Evolutionary conservation across 2,888 invertebrate species (phyloP).

Genomic region (Synergus gifuensis): DNA sequence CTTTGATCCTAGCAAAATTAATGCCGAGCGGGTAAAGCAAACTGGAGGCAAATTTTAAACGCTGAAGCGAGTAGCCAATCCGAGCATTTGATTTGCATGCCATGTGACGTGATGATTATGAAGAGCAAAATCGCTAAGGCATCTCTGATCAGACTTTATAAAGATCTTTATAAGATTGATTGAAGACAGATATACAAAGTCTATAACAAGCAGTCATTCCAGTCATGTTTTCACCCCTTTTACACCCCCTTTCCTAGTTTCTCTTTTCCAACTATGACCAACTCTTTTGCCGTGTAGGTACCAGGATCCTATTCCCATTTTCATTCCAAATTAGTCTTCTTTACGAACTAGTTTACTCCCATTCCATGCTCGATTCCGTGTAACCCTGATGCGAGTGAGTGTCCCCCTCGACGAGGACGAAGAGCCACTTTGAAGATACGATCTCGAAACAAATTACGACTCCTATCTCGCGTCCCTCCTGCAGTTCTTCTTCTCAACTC

Average conservation of each 20-base stretch:
- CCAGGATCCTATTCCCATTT: constrained; percentile 54
- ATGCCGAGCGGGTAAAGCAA: constrained; percentile 26
- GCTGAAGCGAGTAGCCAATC: constrained; percentile 49
- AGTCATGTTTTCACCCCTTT: constrained; percentile 48
- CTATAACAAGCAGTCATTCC: neutral
- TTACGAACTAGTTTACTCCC: constrained; percentile 46
- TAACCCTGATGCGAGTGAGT: constrained; percentile 51
- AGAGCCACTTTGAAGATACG: constrained; percentile 75
- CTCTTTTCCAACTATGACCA: constrained; percentile 40
- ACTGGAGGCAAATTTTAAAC: constrained; percentile 44
- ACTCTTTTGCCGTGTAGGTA: constrained; percentile 21
- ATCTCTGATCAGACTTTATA: constrained; percentile 43
- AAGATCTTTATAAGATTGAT: too few species aligned
- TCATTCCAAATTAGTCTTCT: constrained; percentile 40
- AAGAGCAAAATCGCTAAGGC: constrained; percentile 60
- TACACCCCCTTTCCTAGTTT: constrained; percentile 45
- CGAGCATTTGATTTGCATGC: constrained; percentile 44
- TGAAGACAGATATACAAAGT: too few species aligned
- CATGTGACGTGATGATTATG: constrained; percentile 58
- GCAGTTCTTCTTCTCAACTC: constrained; percentile 48
- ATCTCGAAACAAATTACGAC: constrained; percentile 76
- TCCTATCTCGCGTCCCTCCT: constrained; percentile 58
- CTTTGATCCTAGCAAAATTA: constrained; percentile 49
- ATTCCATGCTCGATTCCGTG: constrained; percentile 51
- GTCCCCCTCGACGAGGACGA: constrained; percentile 66